These are phyloP conservation scores for Antennarius maculatus DNA, from an alignment of 2,797 vertebrate genomes.

Conservation along the genomic window DNA sequence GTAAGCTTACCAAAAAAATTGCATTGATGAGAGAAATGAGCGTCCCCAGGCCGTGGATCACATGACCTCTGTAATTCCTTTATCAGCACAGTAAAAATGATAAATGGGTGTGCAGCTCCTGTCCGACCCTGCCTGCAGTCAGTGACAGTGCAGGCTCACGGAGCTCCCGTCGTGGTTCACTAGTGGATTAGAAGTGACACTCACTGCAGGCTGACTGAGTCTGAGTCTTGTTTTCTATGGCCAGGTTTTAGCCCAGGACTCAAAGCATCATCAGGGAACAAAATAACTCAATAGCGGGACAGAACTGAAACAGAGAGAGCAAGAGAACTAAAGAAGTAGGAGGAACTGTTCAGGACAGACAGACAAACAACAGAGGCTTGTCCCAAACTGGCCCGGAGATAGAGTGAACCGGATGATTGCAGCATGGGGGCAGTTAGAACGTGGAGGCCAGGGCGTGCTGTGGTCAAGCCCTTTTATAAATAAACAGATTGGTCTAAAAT, in stretches of 20 bases:
- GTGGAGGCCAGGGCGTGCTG: constrained; percentile 51
- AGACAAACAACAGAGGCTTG: constrained; percentile 31
- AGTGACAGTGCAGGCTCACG: constrained; percentile 42
- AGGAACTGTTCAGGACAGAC: constrained; percentile 16
- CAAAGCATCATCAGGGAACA: constrained; percentile 65
- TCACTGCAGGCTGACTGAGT: constrained; percentile 69
- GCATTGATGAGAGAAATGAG: too few relatives aligned
- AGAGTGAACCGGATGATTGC: constrained; percentile 28
- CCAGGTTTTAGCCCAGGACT: constrained; percentile 60
- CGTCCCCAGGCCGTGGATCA: too few relatives aligned
- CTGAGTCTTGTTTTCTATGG: constrained; percentile 70
- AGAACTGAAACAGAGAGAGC: constrained; percentile 28
- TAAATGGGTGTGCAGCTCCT: constrained; percentile 24
- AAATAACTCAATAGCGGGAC: constrained; percentile 61
- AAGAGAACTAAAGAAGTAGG: constrained; percentile 17
- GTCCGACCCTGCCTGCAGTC: constrained; percentile 17
- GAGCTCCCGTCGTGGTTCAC: constrained; percentile 53
- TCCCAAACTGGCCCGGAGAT: constrained; percentile 33
- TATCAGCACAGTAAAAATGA: constrained; percentile 32
- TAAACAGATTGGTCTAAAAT: constrained; percentile 70
- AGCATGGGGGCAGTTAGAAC: constrained; percentile 32
- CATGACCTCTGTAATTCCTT: too few relatives aligned
- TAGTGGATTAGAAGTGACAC: constrained; percentile 73
- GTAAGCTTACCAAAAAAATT: too few relatives aligned
- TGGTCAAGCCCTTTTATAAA: constrained; percentile 68